These are phyloP conservation scores for Hassar affinis DNA, from an alignment of 2,113 vertebrate genomes.

Conservation along the genomic window DNA sequence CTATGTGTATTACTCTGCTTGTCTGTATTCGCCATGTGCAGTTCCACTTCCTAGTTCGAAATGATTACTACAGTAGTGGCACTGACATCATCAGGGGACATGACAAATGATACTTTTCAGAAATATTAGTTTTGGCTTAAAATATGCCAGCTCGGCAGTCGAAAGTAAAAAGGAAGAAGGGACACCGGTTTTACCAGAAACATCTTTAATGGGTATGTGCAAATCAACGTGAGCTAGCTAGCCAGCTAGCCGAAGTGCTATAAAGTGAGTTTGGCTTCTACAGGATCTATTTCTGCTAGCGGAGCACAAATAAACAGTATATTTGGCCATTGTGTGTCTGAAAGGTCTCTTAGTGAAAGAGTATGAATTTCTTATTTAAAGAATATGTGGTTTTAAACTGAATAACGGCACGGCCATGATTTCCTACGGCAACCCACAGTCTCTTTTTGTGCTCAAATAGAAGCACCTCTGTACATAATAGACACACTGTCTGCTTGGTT, in stretches of 20 bases:
- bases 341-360: not conserved
- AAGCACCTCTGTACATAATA: not conserved
- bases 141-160: not conserved
- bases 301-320: not conserved
- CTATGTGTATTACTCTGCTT: not conserved
- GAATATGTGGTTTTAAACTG: too few relatives aligned
- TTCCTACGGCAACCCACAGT: not conserved
- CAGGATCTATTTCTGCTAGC: not conserved
- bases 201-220: not conserved
- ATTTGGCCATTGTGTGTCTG: not conserved
- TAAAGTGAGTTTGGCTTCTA: not conserved
- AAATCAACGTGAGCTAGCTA: not conserved
- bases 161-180: not conserved
- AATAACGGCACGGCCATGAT: too few relatives aligned
- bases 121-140: not conserved
- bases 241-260: not conserved
- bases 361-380: not conserved
- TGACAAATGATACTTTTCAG: not conserved
- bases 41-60: not conserved
- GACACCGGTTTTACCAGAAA: not conserved
- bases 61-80: not conserved
- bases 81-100: not conserved
- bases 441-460: not conserved
- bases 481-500: not conserved
- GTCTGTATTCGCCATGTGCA: not conserved